Evolutionary conservation across 2,888 invertebrate genomes (phyloP).

Genomic region (Melipona beecheii): DNA sequence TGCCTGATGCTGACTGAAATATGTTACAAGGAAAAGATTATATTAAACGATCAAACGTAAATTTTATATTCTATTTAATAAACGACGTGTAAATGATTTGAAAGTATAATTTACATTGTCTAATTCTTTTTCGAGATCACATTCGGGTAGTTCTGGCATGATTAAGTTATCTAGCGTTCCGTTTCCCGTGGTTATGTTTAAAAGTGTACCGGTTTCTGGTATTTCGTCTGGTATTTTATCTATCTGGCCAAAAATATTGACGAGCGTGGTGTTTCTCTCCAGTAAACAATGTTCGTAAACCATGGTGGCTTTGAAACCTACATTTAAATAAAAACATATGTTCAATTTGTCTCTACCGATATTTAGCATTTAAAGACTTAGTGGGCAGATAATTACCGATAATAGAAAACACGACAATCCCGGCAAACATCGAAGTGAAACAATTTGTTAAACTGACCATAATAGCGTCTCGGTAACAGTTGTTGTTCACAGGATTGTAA

Average conservation of each 20-base stretch:
- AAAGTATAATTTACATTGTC: slow-evolving; percentile 90
- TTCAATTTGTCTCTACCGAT: background rate
- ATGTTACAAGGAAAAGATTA: slow-evolving; percentile 20
- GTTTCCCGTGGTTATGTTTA: slow-evolving; percentile 85
- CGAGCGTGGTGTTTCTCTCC: slow-evolving; percentile 87
- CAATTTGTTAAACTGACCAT: slow-evolving; percentile 97
- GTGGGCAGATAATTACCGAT: slow-evolving; percentile 86
- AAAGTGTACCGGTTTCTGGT: slow-evolving; percentile 86
- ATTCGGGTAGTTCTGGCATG: slow-evolving; percentile 89
- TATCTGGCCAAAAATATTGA: slow-evolving; percentile 86
- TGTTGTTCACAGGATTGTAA: slow-evolving; percentile 98
- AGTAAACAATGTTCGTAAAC: slow-evolving; percentile 91
- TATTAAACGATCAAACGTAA: background rate
- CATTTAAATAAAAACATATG: background rate
- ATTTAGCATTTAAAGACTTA: background rate
- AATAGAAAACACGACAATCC: slow-evolving; percentile 97
- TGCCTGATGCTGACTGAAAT: slow-evolving; percentile 96
- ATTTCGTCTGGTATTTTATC: slow-evolving; percentile 85
- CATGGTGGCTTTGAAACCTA: slow-evolving; percentile 94
- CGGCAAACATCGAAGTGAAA: slow-evolving; percentile 98
- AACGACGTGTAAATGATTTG: background rate
- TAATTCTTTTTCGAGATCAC: slow-evolving; percentile 93
- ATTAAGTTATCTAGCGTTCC: slow-evolving; percentile 86
- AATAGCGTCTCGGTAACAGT: slow-evolving; percentile 96
- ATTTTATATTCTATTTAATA: background rate